Base-by-base conservation (phyloP, 1,140 invertebrate species). In the Eriocheir sinensis region DNA sequence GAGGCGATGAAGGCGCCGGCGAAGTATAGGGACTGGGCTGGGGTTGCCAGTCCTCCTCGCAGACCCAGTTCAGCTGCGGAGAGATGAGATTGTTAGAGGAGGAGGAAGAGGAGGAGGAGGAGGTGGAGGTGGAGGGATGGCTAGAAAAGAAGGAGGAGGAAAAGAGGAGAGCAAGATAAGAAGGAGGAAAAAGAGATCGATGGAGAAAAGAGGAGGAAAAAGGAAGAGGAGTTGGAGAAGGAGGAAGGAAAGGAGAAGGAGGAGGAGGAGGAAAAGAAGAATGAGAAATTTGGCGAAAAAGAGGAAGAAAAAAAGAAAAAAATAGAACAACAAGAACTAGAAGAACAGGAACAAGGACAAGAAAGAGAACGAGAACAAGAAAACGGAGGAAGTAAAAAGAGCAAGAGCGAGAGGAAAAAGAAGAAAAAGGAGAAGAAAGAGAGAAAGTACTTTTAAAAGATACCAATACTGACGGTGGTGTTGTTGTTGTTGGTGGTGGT, bases 1-100 rank as follows among this genome's bases (percentile, higher is more conserved):
- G 98, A 98, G 3, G 98, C 98, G 0, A 98, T 97, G 94, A 99
- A 98, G 21, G 98, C 98, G 2, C 98, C 98, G 93, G 98, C 97
- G 96, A 98, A 99, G 97, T 99, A 99, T 85, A 99, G 97, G 0
- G 98, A 98, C 96, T 98, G 98, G 0, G 98, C 98, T 6, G 98
- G 0, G 98, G 97, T 80, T 98, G 96, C 60, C 98, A 98, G 85
- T 98, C 98, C 89, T 98, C 97, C 3, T 98, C 98, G 96, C 98
- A 99, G 30, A 99, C 98, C 98, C 98, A 99, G 96, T 98, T 97
- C 96, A 98, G 83, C 93, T 95, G 89, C 3, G 36, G 34, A 40
- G 17, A 34, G 15, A 32, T 27, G 21, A 27, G 34, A 8, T 12
- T 34, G 15, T 9, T 83, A 83, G 9, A 15, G 12, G 3, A 2